These are phyloP conservation scores for Argyresthia goedartella DNA, from an alignment of 2,888 invertebrate genomes.

Conservation along the genomic window DNA sequence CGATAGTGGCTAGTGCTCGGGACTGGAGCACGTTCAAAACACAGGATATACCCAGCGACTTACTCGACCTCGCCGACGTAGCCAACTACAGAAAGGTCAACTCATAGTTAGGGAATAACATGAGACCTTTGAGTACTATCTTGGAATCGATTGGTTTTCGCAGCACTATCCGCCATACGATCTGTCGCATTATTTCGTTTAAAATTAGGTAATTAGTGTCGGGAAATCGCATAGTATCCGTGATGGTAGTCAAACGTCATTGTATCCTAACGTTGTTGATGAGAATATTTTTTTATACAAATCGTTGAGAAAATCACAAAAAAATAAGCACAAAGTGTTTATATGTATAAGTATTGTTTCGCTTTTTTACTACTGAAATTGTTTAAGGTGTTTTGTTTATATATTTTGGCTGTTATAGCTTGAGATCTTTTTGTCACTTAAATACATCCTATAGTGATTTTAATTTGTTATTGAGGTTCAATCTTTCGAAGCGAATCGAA, in stretches of 20 bases:
- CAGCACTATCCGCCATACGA: too few relatives aligned
- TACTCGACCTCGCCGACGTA: constrained; percentile 41
- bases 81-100: constrained; percentile 39
- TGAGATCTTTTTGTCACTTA: constrained; percentile 29
- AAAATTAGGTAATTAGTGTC: too few relatives aligned
- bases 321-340: constrained; percentile 57
- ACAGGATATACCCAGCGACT: constrained; percentile 34
- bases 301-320: constrained; percentile 45
- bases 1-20: constrained; percentile 59
- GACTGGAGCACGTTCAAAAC: constrained; percentile 49
- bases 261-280: constrained; percentile 20
- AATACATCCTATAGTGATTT: not conserved
- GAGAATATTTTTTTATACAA: constrained; percentile 46
- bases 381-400: constrained; percentile 48
- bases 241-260: too few relatives aligned
- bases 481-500: not conserved
- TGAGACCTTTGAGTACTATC: too few relatives aligned
- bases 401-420: constrained; percentile 55
- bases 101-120: not conserved
- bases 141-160: too few relatives aligned
- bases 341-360: constrained; percentile 40
- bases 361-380: constrained; percentile 38
- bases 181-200: too few relatives aligned
- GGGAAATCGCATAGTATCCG: too few relatives aligned
- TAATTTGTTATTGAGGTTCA: not conserved